Percentiles rank a stretch among this genome's conserved stretches.
phyloP scores from a whole-genome alignment of 1,140 invertebrate genomes.

The Apolygus lucorum region DNA sequence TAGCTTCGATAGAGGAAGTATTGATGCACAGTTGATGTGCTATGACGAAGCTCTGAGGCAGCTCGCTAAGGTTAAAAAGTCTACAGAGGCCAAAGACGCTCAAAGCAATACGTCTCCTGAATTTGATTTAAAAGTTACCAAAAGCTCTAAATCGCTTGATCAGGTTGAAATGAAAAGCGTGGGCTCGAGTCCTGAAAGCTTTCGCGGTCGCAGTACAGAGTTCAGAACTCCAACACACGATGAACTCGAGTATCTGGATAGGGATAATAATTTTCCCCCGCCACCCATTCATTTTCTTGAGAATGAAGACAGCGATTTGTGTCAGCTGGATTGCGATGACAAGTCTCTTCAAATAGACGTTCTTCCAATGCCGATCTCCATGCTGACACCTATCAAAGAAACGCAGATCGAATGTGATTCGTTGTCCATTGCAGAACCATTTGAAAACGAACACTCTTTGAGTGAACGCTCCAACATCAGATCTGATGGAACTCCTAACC shows the following conservation, averaged over 20 bases:
- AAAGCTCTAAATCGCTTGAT: background rate
- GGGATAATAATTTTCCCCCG: constrained; percentile 25
- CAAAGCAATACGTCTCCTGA: constrained; percentile 1
- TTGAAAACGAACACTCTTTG: constrained; percentile 13
- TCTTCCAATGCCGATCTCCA: constrained; percentile 26
- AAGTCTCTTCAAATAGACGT: constrained; percentile 20
- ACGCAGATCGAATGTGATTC: constrained; percentile 26
- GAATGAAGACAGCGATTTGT: constrained; percentile 22
- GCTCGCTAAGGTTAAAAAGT: constrained; percentile 30
- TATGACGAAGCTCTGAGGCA: constrained; percentile 36
- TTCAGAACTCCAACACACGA: constrained; percentile 20
- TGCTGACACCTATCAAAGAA: constrained; percentile 29
- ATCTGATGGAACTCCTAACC: constrained; percentile 17
- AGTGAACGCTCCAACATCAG: constrained; percentile 19
- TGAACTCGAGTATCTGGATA: constrained; percentile 25
- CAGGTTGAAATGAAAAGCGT: background rate
- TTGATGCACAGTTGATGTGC: constrained; percentile 35
- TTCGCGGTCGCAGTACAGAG: background rate
- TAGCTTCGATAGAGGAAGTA: constrained; percentile 29
- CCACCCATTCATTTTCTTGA: constrained; percentile 27
- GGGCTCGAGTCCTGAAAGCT: background rate
- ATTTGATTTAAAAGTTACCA: background rate
- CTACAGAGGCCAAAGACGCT: constrained; percentile 17
- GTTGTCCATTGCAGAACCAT: constrained; percentile 18
- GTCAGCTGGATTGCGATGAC: constrained; percentile 8